Evolutionary conservation across 2,113 vertebrate species (phyloP).

Genomic region (Siniperca chuatsi): DNA sequence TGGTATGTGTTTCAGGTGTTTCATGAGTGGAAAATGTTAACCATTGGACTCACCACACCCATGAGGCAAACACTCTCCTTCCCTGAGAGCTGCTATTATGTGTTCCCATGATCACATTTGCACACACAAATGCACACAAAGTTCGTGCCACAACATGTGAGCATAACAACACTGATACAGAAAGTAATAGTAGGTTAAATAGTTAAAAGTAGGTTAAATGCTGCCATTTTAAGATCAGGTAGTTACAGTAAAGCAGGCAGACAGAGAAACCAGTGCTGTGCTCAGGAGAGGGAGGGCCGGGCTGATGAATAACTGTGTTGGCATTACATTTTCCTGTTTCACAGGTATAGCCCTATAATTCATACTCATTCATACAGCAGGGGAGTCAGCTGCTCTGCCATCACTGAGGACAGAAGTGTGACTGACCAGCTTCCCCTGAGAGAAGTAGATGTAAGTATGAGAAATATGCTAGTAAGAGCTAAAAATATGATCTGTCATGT

Average conservation of each 20-base stretch:
- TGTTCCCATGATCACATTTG: neutral
- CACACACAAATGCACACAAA: neutral
- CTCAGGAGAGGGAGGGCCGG: constrained; percentile 15
- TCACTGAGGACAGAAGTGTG: neutral
- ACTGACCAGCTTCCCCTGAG: neutral
- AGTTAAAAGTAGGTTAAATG: neutral
- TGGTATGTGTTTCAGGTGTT: constrained; percentile 25
- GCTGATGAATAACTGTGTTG: constrained; percentile 65
- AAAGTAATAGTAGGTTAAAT: neutral
- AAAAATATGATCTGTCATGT: neutral
- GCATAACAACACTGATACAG: neutral
- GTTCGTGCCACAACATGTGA: neutral
- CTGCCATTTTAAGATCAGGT: constrained; percentile 17
- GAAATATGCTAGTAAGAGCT: neutral
- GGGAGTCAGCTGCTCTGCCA: constrained; percentile 44
- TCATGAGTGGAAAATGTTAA: constrained; percentile 46
- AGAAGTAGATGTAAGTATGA: constrained; percentile 53
- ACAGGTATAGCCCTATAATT: constrained; percentile 30
- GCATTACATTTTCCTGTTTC: constrained; percentile 51
- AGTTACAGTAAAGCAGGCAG: neutral
- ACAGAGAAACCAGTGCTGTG: neutral
- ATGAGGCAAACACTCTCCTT: constrained; percentile 39
- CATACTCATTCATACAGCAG: constrained; percentile 30
- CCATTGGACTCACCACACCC: constrained; percentile 59
- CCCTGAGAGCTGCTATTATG: neutral